These are phyloP conservation scores for Leptinotarsa juncta DNA, from an alignment of 2,888 invertebrate genomes.

Conservation along the genomic window DNA sequence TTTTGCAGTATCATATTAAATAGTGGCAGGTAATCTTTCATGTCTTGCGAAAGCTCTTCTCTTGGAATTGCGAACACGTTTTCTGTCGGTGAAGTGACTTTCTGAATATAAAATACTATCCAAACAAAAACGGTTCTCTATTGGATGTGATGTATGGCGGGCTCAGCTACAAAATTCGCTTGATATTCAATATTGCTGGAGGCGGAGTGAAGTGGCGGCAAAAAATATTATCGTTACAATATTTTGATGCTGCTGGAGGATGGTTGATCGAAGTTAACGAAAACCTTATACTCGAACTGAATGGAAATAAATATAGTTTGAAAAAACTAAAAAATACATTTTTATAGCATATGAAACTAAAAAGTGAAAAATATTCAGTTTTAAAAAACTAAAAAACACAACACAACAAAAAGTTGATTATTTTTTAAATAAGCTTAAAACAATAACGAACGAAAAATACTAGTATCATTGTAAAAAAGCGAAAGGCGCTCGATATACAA, in stretches of 20 bases:
- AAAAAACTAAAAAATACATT: too few relatives aligned
- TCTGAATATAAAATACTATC: conserved; percentile 40
- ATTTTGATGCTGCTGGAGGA: neutral
- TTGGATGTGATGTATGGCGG: conserved; percentile 28
- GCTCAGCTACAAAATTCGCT: conserved; percentile 8
- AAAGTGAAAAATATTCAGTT: too few relatives aligned
- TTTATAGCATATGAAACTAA: too few relatives aligned
- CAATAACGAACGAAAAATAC: too few relatives aligned
- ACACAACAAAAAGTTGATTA: too few relatives aligned
- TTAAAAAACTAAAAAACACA: neutral
- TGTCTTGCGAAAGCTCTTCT: conserved; percentile 4
- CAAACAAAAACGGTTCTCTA: conserved; percentile 35
- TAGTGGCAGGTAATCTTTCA: conserved; percentile 21
- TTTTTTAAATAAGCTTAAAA: too few relatives aligned
- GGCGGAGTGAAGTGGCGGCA: neutral
- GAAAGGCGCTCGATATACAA: too few relatives aligned
- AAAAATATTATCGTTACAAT: conserved; percentile 3
- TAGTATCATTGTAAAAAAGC: too few relatives aligned
- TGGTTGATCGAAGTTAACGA: neutral
- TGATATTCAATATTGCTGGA: conserved; percentile 18
- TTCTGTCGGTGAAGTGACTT: conserved; percentile 29
- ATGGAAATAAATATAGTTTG: neutral
- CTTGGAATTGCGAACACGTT: conserved; percentile 38
- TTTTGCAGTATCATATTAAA: conserved; percentile 19
- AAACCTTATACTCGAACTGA: too few relatives aligned